Evolutionary conservation across 2,888 invertebrate genomes (phyloP).

Genomic region (Sycophila texana): DNA sequence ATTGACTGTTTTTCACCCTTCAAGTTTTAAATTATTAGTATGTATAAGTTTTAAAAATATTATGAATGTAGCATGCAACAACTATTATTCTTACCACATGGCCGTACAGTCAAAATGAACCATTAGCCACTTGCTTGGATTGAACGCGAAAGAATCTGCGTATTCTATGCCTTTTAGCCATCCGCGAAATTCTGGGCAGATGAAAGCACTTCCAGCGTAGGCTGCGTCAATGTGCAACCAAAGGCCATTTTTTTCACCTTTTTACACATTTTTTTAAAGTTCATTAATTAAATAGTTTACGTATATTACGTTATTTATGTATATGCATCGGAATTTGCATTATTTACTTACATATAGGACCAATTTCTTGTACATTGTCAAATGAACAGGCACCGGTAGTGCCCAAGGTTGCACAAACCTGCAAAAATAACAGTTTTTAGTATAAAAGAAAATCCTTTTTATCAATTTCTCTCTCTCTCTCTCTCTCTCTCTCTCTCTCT

Average conservation of each 20-base stretch:
- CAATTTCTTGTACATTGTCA: slow-evolving; percentile 85
- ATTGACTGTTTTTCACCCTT: slow-evolving; percentile 95
- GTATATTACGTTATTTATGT: too few species aligned
- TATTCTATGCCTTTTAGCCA: slow-evolving; percentile 94
- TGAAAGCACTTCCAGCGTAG: slow-evolving; percentile 96
- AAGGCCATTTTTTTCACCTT: slow-evolving; percentile 85
- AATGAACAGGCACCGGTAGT: slow-evolving; percentile 98
- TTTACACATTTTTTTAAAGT: too few species aligned
- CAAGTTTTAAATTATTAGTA: slow-evolving; percentile 60
- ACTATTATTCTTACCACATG: slow-evolving; percentile 89
- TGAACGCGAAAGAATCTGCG: slow-evolving; percentile 97
- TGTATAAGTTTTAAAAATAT: background rate
- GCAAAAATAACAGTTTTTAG: background rate
- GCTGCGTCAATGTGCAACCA: slow-evolving; percentile 99
- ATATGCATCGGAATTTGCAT: background rate
- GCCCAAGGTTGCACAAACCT: slow-evolving; percentile 97
- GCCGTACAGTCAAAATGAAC: slow-evolving; percentile 99
- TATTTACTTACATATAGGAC: slow-evolving; percentile 79
- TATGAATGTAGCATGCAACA: background rate
- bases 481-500: too few species aligned
- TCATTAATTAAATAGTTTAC: background rate
- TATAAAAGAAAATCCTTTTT: too few species aligned
- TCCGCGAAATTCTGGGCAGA: slow-evolving; percentile 95
- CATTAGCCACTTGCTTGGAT: slow-evolving; percentile 99
- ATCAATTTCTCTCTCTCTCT: too few species aligned